These are phyloP conservation scores for Bryconaethiops microstoma DNA, from an alignment of 2,797 vertebrate genomes.

Conservation along the genomic window DNA sequence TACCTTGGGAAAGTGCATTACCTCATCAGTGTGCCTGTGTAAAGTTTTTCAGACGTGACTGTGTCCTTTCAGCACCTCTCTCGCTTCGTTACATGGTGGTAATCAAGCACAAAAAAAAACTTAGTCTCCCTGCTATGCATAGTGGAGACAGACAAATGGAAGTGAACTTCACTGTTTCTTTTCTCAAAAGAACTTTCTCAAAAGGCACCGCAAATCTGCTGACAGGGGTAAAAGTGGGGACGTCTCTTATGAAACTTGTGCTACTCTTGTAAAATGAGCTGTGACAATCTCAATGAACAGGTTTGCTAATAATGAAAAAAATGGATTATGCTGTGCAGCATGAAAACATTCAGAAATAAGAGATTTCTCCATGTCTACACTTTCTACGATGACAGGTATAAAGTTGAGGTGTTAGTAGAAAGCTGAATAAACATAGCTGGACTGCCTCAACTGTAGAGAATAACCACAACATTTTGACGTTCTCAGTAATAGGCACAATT, in stretches of 20 bases:
- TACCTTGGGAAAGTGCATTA: slow-evolving; percentile 58
- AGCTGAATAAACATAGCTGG: slow-evolving; percentile 39
- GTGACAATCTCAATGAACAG: neutral
- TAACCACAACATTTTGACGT: slow-evolving; percentile 25
- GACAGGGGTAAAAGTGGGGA: neutral
- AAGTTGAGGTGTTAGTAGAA: slow-evolving; percentile 13
- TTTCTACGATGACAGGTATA: neutral
- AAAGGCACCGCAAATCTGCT: neutral
- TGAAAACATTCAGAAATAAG: slow-evolving; percentile 8
- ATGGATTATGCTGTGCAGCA: neutral
- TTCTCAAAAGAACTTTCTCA: neutral
- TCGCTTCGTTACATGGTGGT: slow-evolving; percentile 30
- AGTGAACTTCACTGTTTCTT: slow-evolving; percentile 5
- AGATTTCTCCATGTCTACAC: slow-evolving; percentile 8
- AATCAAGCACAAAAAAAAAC: slow-evolving; percentile 27
- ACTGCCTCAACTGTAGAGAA: slow-evolving; percentile 16
- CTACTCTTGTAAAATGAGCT: neutral
- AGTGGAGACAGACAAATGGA: slow-evolving; percentile 19
- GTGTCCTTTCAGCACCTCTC: slow-evolving; percentile 42
- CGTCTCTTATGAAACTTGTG: neutral
- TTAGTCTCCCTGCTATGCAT: slow-evolving; percentile 3
- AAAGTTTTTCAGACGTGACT: slow-evolving; percentile 25
- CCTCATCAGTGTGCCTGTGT: slow-evolving; percentile 40
- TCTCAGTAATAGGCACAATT: slow-evolving; percentile 5
- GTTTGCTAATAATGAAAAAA: neutral